These are phyloP conservation scores for Amitus sp. DNA, from an alignment of 2,888 invertebrate species.

Conservation along the genomic window DNA sequence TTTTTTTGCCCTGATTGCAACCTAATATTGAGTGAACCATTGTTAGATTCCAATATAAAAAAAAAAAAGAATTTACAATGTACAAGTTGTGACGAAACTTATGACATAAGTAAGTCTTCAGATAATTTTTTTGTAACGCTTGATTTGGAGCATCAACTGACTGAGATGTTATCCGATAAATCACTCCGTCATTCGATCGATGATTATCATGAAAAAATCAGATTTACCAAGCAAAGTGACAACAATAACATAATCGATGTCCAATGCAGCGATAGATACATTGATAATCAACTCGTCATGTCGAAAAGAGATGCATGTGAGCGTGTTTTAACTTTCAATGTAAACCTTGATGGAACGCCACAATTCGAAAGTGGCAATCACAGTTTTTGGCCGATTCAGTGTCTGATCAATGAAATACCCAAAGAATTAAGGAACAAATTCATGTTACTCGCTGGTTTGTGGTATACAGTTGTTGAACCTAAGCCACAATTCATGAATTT, in stretches of 20 bases:
- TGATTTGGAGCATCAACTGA: slow-evolving; percentile 8
- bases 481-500: slow-evolving; percentile 16
- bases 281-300: background rate
- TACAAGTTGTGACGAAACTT: background rate
- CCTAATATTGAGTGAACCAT: background rate
- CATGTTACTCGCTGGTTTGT: slow-evolving; percentile 17
- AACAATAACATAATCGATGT: slow-evolving; percentile 8
- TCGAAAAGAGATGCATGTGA: background rate
- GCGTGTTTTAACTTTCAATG: slow-evolving; percentile 14
- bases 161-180: background rate
- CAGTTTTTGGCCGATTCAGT: slow-evolving; percentile 17
- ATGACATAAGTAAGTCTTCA: background rate
- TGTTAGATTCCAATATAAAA: background rate
- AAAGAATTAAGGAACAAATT: slow-evolving; percentile 5
- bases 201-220: background rate
- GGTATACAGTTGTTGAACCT: slow-evolving; percentile 11
- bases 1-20: slow-evolving; percentile 16
- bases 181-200: background rate
- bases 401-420: slow-evolving; percentile 16
- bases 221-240: background rate
- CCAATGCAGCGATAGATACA: background rate
- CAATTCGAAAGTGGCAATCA: slow-evolving; percentile 2
- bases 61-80: slow-evolving; percentile 6
- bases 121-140: slow-evolving; percentile 12
- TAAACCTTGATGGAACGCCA: slow-evolving; percentile 17